Base-by-base conservation (phyloP, 2,113 vertebrate genomes). In the Australoheros scitulus region DNA sequence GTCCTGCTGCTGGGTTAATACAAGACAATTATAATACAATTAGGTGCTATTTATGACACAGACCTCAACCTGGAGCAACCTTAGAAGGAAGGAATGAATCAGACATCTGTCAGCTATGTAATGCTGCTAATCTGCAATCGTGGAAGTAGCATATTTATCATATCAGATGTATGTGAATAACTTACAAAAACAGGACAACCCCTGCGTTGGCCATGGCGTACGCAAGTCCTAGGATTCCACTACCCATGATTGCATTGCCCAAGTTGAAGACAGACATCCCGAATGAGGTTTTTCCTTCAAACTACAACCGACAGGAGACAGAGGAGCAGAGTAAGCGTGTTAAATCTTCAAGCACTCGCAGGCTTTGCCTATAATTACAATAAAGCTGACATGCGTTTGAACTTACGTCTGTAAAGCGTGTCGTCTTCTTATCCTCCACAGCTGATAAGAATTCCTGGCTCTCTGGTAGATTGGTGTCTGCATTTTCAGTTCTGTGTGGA, bases 161-260 rank as follows among this genome's bases (percentile, higher is more conserved):
- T 2, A 24, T 77, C 3, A n/a, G 20, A 81, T 55, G 3, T 20
- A 29, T 75, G 56, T 34, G 22, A 52, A 58, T 10, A 18, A 97
- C 98, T 98, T 93, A 99, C 98, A 99, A 93, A 92, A 99, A 99
- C 78, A 99, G 96, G 92, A 99, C 77, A 83, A 99, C 95, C 75
- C 98, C 98, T 0, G 98, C 98, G 91, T 99, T 99, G 85, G 98
- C 98, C 98, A 99, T 99, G 88, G 98, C 98, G 1, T 98, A 99
- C 0, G 98, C 97, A 74, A 99, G 94, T 58, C 98, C 98, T 59
- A 99, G 96, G 92, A 99, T 99, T 77, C 98, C 98, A 1, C 98
- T 99, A 85, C 98, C 98, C 98, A 99, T 99, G 94, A 99, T 99
- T 81, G 98, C 98, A 0, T 99, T 99, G 88, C 98, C 98, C 91